Conservation (phyloP, 2,888 invertebrate genomes). For the Maniola hyperantus region DNA sequence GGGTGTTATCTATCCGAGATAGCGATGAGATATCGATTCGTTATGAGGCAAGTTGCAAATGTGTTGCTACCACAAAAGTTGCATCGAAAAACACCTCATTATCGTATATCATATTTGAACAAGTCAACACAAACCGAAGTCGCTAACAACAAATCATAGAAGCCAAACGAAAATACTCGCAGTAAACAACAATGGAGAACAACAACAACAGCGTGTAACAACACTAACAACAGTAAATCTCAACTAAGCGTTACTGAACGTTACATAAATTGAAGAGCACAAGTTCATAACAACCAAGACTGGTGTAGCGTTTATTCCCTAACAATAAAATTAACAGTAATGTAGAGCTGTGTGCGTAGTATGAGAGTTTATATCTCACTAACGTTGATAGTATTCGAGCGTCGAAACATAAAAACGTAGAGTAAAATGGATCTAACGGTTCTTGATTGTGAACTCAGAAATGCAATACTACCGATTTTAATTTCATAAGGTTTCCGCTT, state of each 20-base stretch:
- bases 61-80: background rate
- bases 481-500: too few species aligned
- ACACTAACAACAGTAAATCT: conserved; percentile 26
- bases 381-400: too few species aligned
- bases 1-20: background rate
- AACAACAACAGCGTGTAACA: conserved; percentile 12
- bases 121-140: conserved; percentile 9
- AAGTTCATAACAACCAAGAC: conserved; percentile 19
- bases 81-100: background rate
- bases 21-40: too few species aligned
- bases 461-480: too few species aligned
- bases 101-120: conserved; percentile 13
- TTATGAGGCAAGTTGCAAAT: too few species aligned
- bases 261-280: conserved; percentile 26
- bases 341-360: conserved; percentile 26
- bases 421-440: too few species aligned
- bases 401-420: too few species aligned
- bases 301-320: conserved; percentile 16
- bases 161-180: conserved; percentile 16
- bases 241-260: conserved; percentile 17
- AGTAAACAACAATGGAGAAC: conserved; percentile 12
- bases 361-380: too few species aligned
- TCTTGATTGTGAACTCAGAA: too few species aligned
- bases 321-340: conserved; percentile 57
- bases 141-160: conserved; percentile 39